Evolutionary conservation across 2,113 vertebrate genomes (phyloP).

Genomic region (Synodontis membranacea): DNA sequence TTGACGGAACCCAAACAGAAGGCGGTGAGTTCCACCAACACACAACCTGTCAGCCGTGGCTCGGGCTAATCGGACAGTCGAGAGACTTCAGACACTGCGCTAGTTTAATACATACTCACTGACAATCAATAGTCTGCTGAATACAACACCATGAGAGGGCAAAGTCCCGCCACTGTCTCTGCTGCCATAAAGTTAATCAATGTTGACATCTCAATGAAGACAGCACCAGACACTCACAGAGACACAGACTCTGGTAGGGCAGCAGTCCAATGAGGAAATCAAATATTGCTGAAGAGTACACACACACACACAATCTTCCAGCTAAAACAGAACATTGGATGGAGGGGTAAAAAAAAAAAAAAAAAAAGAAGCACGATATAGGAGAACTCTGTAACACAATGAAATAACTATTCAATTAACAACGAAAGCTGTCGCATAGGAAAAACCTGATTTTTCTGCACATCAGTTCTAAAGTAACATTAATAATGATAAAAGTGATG

Average conservation of each 20-base stretch:
- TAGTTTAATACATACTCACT: not conserved
- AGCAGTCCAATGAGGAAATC: slow-evolving; percentile 33
- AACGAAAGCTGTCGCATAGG: slow-evolving; percentile 68
- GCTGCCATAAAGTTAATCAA: slow-evolving; percentile 64
- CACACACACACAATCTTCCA: slow-evolving; percentile 30
- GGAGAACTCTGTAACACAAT: slow-evolving; percentile 15
- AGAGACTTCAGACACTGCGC: slow-evolving; percentile 21
- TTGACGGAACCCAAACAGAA: slow-evolving; percentile 50
- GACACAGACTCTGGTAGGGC: slow-evolving; percentile 8
- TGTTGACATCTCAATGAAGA: slow-evolving; percentile 60
- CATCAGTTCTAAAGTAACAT: slow-evolving; percentile 23
- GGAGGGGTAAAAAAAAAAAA: too few species aligned
- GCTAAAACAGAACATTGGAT: slow-evolving; percentile 44
- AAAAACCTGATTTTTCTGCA: slow-evolving; percentile 67
- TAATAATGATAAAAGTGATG: not conserved
- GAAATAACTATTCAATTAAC: slow-evolving; percentile 26
- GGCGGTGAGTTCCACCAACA: slow-evolving; percentile 43
- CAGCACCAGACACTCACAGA: slow-evolving; percentile 22
- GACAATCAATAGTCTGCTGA: slow-evolving; percentile 67
- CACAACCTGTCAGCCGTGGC: slow-evolving; percentile 31
- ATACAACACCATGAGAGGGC: slow-evolving; percentile 52
- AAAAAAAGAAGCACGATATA: not conserved
- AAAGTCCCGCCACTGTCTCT: slow-evolving; percentile 63
- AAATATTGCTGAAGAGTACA: slow-evolving; percentile 39
- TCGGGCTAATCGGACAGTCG: not conserved